Base-by-base conservation (phyloP, 2,113 vertebrate species). In the Mus pahari region DNA sequence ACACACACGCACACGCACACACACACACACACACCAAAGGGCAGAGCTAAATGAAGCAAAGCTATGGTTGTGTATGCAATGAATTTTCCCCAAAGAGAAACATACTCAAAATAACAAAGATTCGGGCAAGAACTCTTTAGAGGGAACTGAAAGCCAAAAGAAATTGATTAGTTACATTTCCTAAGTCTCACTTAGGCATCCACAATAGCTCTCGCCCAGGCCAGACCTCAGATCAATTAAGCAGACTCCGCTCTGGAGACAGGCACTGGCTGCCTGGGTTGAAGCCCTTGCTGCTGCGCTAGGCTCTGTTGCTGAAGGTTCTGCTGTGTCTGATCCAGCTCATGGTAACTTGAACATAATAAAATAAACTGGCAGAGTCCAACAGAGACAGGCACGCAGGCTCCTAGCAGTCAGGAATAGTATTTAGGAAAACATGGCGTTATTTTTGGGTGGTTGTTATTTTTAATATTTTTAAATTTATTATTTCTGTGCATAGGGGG, bases 51-150 rank as follows among this genome's bases (percentile, higher is more conserved):
- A 74, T 42, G 70, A 86, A 92, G 17, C 22, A 74, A 89, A 33
- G 17, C 73, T 79, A 5, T 91, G 50, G 11, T 71, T 83, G 48
- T 60, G 17, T 33, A 58, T 86, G 83, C 36, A 45, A 26, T 60
- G 28, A n/a, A 70, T 87, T 87, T 88, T 68, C 36, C n/a, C 74
- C 74, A 64, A 78, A 92, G 64, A 84, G 60, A 96, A 90, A 62
- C 50, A 55, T 84, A 92, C 74, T 74, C 3, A 7, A 55, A 94
- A 90, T 50, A 81, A 81, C 48, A 86, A 16, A 81, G 39, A 60
- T 55, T 20, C 84, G 50, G 33, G 19, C 33, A 70, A 66, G 86
- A 86, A 13, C 22, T 48, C 58, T n/a, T 50, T 68, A 64, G n/a
- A 84, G 75, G 42, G 39, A 90, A 73, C 45, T 83, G 70, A 78